phyloP scores from a whole-genome alignment of 2,888 invertebrate genomes.

The Dasypolia templi region DNA sequence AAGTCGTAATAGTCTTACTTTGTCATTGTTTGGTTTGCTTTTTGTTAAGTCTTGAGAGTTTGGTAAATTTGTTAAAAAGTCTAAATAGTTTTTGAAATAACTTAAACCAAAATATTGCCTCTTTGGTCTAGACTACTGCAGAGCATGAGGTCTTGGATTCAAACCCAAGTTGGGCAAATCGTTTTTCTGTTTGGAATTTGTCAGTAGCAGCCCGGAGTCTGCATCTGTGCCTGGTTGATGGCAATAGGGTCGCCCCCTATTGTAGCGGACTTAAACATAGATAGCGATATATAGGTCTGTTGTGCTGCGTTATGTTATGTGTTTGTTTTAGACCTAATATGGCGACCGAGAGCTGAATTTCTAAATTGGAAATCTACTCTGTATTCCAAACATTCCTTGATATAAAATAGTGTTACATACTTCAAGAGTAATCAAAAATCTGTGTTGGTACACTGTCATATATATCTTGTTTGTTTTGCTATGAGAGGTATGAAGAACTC shows the following conservation, averaged over 20 bases:
- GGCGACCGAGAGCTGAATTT: not conserved
- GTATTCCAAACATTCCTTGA: not conserved
- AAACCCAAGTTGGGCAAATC: too few relatives aligned
- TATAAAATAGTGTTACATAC: not conserved
- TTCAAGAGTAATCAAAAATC: slow-evolving; percentile 1
- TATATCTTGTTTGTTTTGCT: not conserved
- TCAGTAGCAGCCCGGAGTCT: too few relatives aligned
- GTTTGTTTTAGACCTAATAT: not conserved
- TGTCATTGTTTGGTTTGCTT: slow-evolving; percentile 28
- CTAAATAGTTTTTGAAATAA: not conserved
- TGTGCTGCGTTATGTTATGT: too few relatives aligned
- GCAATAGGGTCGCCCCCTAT: too few relatives aligned
- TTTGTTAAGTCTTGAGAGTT: not conserved
- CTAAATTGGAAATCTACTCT: not conserved
- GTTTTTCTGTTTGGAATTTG: too few relatives aligned
- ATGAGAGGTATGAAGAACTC: not conserved
- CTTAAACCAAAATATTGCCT: not conserved
- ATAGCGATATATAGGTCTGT: too few relatives aligned
- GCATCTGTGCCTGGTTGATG: too few relatives aligned
- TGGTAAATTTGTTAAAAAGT: not conserved
- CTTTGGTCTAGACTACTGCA: not conserved
- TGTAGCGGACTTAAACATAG: too few relatives aligned
- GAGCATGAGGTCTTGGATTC: too few relatives aligned
- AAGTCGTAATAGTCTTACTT: slow-evolving; percentile 20
- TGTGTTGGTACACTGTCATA: not conserved